phyloP scores from a whole-genome alignment of 2,797 vertebrate species.

The Hybognathus amarus region DNA sequence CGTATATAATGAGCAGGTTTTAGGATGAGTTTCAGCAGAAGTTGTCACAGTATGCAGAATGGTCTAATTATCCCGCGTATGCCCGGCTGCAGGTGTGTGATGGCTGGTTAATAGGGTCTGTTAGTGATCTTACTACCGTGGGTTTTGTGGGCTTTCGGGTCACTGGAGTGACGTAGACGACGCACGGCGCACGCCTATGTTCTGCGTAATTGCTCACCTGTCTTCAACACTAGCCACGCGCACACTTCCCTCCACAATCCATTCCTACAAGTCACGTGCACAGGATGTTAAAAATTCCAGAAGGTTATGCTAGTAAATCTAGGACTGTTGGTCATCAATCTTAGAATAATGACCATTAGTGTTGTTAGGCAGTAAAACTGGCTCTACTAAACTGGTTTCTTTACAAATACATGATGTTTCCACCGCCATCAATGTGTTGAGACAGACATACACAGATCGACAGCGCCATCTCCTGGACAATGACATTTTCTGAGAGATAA shows the following conservation, averaged over 20 bases:
- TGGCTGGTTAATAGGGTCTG: constrained; percentile 73
- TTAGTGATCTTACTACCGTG: constrained; percentile 41
- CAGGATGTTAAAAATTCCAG: background rate
- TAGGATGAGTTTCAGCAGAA: constrained; percentile 60
- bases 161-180: constrained; percentile 60
- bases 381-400: background rate
- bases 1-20: constrained; percentile 59
- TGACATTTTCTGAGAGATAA: background rate
- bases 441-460: constrained; percentile 3
- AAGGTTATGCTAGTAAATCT: background rate
- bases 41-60: constrained; percentile 58
- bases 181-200: constrained; percentile 77
- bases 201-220: constrained; percentile 79
- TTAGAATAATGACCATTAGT: background rate
- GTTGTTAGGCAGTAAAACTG: background rate
- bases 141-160: constrained; percentile 23
- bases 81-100: constrained; percentile 65
- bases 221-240: constrained; percentile 31
- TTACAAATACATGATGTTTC: no score
- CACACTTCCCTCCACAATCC: background rate
- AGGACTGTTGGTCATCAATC: background rate
- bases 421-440: background rate
- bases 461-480: constrained; percentile 32
- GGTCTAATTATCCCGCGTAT: constrained; percentile 64
- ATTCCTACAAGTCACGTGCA: background rate